These are phyloP conservation scores for Drosophila rellima DNA, from an alignment of 2,888 invertebrate species.

Conservation along the genomic window DNA sequence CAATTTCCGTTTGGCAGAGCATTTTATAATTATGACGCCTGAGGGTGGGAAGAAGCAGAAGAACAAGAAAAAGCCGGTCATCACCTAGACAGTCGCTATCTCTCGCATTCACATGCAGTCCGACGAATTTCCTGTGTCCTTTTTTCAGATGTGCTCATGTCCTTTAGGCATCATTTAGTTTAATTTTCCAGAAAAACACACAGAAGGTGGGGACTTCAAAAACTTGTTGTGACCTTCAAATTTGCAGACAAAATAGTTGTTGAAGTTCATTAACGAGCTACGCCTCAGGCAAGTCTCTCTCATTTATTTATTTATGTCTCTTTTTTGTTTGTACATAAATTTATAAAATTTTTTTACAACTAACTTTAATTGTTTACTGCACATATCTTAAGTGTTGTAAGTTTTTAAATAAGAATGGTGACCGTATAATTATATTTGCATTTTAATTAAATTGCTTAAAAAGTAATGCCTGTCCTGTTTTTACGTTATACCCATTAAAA, in stretches of 20 bases:
- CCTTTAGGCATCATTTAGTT: conserved; percentile 36
- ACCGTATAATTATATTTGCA: too few relatives aligned
- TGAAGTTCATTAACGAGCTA: conserved; percentile 32
- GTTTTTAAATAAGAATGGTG: neutral
- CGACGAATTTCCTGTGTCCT: conserved; percentile 41
- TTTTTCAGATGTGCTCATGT: conserved; percentile 30
- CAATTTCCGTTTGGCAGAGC: conserved; percentile 57
- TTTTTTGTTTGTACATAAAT: neutral
- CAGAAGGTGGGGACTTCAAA: neutral
- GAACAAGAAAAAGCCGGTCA: neutral
- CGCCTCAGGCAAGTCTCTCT: conserved; percentile 7
- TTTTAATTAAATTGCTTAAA: too few relatives aligned
- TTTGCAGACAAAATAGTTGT: conserved; percentile 31
- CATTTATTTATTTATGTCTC: too few relatives aligned
- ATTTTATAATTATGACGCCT: conserved; percentile 60
- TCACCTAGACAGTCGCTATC: conserved; percentile 47
- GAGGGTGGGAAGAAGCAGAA: neutral
- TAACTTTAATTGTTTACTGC: neutral
- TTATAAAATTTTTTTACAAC: neutral
- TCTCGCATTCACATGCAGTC: conserved; percentile 39
- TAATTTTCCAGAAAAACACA: conserved; percentile 13
- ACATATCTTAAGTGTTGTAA: neutral
- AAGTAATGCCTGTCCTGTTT: too few relatives aligned
- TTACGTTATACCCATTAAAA: too few relatives aligned
- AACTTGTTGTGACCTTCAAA: conserved; percentile 31